Evolutionary conservation across 2,888 invertebrate genomes (phyloP).

Genomic region (Meta bourneti): DNA sequence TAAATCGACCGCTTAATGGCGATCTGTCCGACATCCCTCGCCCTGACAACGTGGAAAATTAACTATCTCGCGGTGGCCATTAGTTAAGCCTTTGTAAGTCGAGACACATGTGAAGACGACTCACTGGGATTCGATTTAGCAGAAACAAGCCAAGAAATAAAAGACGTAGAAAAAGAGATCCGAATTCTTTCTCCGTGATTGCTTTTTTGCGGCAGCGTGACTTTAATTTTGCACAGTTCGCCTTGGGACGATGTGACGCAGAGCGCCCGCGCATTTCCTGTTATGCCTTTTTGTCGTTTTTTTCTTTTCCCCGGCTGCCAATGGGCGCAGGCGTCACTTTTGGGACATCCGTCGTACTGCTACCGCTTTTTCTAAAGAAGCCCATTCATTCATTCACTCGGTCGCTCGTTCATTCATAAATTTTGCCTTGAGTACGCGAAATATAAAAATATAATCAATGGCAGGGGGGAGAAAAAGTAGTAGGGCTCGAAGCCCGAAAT

Average conservation of each 20-base stretch:
- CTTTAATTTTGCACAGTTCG: conserved; percentile 43
- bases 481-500: conserved; percentile 1
- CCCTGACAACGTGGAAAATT: conserved; percentile 14
- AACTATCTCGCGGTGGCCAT: conserved; percentile 41
- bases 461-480: background rate
- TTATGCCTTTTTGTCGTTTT: conserved; percentile 42
- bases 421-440: conserved; percentile 33
- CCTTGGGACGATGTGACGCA: conserved; percentile 17
- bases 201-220: conserved; percentile 24
- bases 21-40: background rate
- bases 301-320: conserved; percentile 30
- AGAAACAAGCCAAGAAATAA: background rate
- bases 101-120: conserved; percentile 16
- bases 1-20: too few species aligned
- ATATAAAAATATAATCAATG: conserved; percentile 46
- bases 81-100: conserved; percentile 48
- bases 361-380: conserved; percentile 4
- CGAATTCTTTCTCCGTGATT: conserved; percentile 10
- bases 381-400: conserved; percentile 26
- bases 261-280: conserved; percentile 52
- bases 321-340: conserved; percentile 30
- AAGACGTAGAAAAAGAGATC: background rate
- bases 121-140: background rate
- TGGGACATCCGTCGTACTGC: conserved; percentile 11
- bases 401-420: conserved; percentile 48